Percentiles rank a stretch among this genome's conserved stretches.
phyloP scores from a whole-genome alignment of 2,113 vertebrate species.

The Myanophis thanlyinensis region DNA sequence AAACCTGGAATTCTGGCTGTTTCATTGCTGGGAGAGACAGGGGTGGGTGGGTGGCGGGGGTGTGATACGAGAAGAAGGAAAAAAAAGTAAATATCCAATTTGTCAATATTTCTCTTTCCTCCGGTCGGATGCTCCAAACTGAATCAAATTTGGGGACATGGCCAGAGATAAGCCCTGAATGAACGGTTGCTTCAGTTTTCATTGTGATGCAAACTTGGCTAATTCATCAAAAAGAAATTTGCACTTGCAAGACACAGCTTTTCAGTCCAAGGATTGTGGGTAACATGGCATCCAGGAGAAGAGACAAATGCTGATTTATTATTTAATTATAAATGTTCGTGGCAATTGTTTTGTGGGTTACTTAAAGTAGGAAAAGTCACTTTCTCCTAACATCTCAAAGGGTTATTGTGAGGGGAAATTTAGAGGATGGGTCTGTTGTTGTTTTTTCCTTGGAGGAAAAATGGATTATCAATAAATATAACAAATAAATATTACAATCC shows the following conservation, averaged over 20 bases:
- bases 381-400: neutral
- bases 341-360: neutral
- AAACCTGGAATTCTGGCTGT: neutral
- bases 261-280: neutral
- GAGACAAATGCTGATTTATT: neutral
- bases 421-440: neutral
- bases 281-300: neutral
- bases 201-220: neutral
- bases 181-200: neutral
- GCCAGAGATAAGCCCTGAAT: neutral
- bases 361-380: neutral
- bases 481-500: neutral
- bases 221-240: neutral
- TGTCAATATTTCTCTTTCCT: neutral
- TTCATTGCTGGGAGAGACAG: conserved; percentile 18
- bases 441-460: neutral
- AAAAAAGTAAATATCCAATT: neutral
- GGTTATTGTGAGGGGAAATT: neutral
- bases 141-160: neutral
- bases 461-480: neutral
- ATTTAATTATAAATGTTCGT: neutral
- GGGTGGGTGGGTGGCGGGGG: neutral
- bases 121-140: neutral
- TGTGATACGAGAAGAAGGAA: neutral
- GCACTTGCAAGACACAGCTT: neutral